Evolutionary conservation across 2,113 vertebrate genomes (phyloP), one percentile per base, ranked within the genome.

Genomic region (Nipponia nippon): DNA sequence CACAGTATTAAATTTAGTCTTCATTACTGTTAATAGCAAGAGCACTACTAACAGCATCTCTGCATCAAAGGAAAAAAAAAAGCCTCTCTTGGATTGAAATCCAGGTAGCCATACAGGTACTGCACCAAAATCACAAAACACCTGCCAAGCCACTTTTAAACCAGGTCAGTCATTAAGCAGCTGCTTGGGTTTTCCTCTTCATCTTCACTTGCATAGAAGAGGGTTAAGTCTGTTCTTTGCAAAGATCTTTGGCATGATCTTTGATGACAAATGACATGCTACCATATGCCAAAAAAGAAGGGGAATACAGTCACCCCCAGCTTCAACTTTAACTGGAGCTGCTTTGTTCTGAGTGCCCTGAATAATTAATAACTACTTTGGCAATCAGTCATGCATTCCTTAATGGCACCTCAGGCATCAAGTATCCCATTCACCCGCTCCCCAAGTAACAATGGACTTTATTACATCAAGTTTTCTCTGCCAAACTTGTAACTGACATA

Each of bases 321-420:
- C 91, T 94, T 90, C 94, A 96, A 44, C 83, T 93, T 96, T 91
- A 97, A 98, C 96, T 97, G 95, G 95, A 91, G 89, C 63, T 23
- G 82, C 98, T 98, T 98, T 98, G 98, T 98, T 98, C 98, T 92
- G 91, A 67, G 63, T 80, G 95, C 87, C 95, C 96, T 96, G 97
- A 96, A 98, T 98, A 98, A 98, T 98, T 98, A 98, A 98, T 98
- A 98, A 98, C 98, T 97, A 96, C 97, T 98, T 94, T 98, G 97
- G 98, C 97, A 97, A 98, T 98, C 98, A 97, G 98, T 98, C 98
- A 98, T 97, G 98, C 98, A 98, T 98, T 98, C 98, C 95, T 97
- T 97, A 98, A 95, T 97, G 97, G 97, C 97, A 98, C 98, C 98
- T 98, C 97, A 94, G 97, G 98, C 97, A 98, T 97, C 97, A 95